A percentile compares a stretch with the other conserved stretches of the same genome.
These are phyloP conservation scores for Enteromius trimaculatus DNA, from an alignment of 2,797 vertebrate species.

Conservation along the genomic window DNA sequence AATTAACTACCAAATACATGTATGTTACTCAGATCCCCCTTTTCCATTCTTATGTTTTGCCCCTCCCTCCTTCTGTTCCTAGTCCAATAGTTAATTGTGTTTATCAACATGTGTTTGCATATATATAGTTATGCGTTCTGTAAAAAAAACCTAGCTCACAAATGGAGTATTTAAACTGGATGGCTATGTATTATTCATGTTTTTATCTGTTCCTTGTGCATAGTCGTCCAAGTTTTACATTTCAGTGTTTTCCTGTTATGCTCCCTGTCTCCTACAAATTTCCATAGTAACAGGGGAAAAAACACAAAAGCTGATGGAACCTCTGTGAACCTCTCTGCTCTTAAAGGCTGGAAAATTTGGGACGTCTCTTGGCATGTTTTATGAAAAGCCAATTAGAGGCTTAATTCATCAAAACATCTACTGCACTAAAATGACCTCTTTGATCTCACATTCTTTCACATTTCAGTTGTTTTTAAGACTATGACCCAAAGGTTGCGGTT, in stretches of 20 bases:
- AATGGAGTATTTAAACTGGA: constrained; percentile 16
- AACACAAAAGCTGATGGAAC: constrained; percentile 47
- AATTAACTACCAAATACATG: constrained; percentile 56
- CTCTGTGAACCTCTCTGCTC: constrained; percentile 47
- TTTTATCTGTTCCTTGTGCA: constrained; percentile 45
- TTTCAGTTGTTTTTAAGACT: constrained; percentile 29
- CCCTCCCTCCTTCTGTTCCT: not conserved
- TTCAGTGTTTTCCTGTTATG: constrained; percentile 61
- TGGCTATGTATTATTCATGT: constrained; percentile 6
- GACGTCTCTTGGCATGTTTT: constrained; percentile 40
- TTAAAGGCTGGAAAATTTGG: constrained; percentile 54
- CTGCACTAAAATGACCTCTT: constrained; percentile 38
- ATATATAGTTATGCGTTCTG: not conserved
- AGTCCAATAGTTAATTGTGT: not conserved
- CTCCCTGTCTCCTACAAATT: constrained; percentile 48
- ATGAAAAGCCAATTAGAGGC: constrained; percentile 35
- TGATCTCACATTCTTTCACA: constrained; percentile 41
- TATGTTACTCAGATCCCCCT: not conserved
- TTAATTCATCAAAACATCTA: constrained; percentile 49
- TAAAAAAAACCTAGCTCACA: constrained; percentile 2
- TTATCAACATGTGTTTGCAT: constrained; percentile 5
- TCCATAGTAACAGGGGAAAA: constrained; percentile 52
- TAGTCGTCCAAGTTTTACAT: constrained; percentile 53
- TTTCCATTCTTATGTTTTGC: not conserved
- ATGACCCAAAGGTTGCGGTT: not conserved